Evolutionary conservation across 92 coral and sea anemone species (phyloP).

Genomic region (Pocillopora grandis): DNA sequence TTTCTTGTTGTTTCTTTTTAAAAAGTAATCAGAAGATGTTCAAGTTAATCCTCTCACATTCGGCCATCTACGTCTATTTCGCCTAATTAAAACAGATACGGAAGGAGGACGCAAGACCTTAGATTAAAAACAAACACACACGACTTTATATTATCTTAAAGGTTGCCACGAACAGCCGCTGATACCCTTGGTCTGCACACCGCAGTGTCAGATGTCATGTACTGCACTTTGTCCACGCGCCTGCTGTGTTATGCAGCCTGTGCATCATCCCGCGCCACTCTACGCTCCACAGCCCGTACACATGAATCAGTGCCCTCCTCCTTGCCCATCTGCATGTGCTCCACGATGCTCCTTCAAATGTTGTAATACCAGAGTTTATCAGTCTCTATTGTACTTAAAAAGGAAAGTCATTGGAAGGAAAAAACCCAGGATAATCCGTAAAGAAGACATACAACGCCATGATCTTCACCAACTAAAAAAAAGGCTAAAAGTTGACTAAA

Average conservation of each 20-base stretch:
- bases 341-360: constrained; percentile 24
- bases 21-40: too few species aligned
- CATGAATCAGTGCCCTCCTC: background rate
- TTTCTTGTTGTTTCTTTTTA: too few species aligned
- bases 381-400: background rate
- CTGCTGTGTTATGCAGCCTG: constrained; percentile 14
- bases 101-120: background rate
- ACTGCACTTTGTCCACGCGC: constrained; percentile 11
- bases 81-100: too few species aligned
- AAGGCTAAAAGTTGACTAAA: background rate
- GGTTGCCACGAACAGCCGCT: background rate
- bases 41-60: too few species aligned
- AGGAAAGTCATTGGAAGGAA: constrained; percentile 4
- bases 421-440: background rate
- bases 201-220: constrained; percentile 22
- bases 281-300: background rate
- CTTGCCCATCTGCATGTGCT: constrained; percentile 22
- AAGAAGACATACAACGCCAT: background rate
- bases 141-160: background rate
- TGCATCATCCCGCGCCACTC: background rate
- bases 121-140: background rate
- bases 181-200: background rate
- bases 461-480: background rate
- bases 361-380: background rate
- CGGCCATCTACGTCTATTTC: too few species aligned